phyloP scores from a whole-genome alignment of 2,797 vertebrate species.

The Crenuchus spilurus region DNA sequence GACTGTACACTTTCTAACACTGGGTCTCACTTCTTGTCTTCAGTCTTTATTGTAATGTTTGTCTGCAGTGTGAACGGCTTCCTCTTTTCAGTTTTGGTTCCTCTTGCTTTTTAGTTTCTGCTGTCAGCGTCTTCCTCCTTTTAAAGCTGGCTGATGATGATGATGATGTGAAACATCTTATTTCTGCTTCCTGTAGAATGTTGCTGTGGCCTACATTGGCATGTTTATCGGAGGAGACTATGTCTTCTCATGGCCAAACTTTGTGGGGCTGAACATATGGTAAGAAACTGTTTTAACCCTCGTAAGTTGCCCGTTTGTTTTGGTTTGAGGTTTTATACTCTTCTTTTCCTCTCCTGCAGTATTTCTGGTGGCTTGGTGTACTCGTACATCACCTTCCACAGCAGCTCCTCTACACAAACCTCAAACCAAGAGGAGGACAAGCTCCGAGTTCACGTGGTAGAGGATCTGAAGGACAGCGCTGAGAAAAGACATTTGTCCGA shows the following conservation, averaged over 20 bases:
- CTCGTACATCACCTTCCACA: conserved; percentile 72
- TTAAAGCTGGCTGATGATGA: no score
- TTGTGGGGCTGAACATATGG: conserved; percentile 92
- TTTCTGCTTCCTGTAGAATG: conserved; percentile 77
- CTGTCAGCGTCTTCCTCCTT: no score
- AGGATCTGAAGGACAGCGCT: conserved; percentile 26
- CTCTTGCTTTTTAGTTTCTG: no score
- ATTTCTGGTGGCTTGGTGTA: conserved; percentile 76
- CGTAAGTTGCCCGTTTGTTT: neutral
- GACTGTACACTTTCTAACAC: no score
- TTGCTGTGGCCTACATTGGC: conserved; percentile 88
- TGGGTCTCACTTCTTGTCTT: no score
- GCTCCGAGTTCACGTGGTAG: conserved; percentile 27
- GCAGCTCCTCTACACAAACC: conserved; percentile 21
- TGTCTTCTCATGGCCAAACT: conserved; percentile 88
- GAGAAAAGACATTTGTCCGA: conserved; percentile 2
- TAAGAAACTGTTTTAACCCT: conserved; percentile 65
- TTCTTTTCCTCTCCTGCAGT: conserved; percentile 54
- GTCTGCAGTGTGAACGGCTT: no score
- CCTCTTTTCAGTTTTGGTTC: no score
- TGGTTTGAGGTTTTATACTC: neutral
- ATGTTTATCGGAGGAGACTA: conserved; percentile 92
- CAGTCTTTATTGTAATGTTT: no score
- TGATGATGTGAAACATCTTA: no score
- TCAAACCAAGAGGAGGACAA: conserved; percentile 37